Conservation (phyloP, 2,113 vertebrate species). For the Tapirus terrestris region DNA sequence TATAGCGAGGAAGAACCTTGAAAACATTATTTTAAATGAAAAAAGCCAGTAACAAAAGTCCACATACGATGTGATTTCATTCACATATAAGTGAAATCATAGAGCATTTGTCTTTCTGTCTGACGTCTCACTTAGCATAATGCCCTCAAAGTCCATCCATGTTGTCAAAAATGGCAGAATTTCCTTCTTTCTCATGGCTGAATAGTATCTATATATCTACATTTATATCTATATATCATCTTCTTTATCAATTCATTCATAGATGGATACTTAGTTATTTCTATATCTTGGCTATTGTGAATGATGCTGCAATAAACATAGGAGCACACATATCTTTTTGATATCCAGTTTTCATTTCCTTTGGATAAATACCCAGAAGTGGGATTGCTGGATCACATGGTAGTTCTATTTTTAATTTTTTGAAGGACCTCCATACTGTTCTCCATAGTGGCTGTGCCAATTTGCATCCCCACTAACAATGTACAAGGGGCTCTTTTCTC, state of each 20-base stretch:
- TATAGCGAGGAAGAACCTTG: background rate
- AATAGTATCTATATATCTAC: background rate
- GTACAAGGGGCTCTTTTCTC: too few species aligned
- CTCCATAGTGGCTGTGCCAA: background rate
- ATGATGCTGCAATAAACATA: background rate
- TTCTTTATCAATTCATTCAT: background rate
- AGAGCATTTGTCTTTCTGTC: background rate
- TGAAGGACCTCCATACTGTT: background rate
- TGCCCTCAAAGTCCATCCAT: background rate
- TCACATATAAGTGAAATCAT: background rate
- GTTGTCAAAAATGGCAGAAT: background rate
- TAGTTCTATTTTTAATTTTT: background rate
- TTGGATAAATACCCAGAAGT: background rate
- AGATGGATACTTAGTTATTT: background rate
- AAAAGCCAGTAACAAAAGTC: background rate
- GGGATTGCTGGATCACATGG: background rate
- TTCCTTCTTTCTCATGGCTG: background rate
- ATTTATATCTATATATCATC: background rate
- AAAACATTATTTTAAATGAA: background rate
- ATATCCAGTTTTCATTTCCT: background rate
- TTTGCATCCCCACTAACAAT: background rate
- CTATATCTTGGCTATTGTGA: background rate
- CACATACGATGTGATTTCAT: background rate
- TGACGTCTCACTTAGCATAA: background rate
- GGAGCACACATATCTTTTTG: background rate